phyloP scores from a whole-genome alignment of 2,113 vertebrate species.

The Ginglymostoma cirratum region DNA sequence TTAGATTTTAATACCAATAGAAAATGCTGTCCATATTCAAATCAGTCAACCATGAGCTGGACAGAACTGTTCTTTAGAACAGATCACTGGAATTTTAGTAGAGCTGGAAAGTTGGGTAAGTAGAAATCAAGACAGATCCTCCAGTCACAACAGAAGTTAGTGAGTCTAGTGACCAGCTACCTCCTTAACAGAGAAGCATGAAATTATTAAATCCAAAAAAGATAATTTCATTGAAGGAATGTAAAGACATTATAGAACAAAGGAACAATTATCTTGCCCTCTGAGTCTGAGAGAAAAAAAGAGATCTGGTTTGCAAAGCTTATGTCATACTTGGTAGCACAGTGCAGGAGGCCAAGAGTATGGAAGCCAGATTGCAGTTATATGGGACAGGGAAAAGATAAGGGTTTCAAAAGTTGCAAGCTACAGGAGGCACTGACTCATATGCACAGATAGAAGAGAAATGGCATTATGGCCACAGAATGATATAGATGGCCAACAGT shows the following conservation, averaged over 20 bases:
- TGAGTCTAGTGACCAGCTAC: background rate
- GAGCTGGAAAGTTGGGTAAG: background rate
- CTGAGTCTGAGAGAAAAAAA: background rate
- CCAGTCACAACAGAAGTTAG: background rate
- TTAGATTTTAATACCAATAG: background rate
- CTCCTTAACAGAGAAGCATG: background rate
- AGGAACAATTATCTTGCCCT: background rate
- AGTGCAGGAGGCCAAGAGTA: background rate
- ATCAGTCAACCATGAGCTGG: background rate
- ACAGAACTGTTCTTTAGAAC: background rate
- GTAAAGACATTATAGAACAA: background rate
- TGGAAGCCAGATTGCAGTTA: background rate
- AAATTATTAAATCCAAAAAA: background rate
- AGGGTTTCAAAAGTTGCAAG: background rate
- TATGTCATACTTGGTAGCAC: background rate
- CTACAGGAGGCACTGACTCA: background rate
- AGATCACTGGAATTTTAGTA: background rate
- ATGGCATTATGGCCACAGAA: background rate
- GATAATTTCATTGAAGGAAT: background rate
- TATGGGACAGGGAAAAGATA: too few relatives aligned
- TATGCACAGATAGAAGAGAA: background rate
- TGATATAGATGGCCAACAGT: background rate
- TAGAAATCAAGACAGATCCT: background rate
- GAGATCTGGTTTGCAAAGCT: background rate
- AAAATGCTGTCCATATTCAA: background rate